Evolutionary conservation across 2,113 vertebrate genomes (phyloP).

Genomic region (Turdus rufiventris): DNA sequence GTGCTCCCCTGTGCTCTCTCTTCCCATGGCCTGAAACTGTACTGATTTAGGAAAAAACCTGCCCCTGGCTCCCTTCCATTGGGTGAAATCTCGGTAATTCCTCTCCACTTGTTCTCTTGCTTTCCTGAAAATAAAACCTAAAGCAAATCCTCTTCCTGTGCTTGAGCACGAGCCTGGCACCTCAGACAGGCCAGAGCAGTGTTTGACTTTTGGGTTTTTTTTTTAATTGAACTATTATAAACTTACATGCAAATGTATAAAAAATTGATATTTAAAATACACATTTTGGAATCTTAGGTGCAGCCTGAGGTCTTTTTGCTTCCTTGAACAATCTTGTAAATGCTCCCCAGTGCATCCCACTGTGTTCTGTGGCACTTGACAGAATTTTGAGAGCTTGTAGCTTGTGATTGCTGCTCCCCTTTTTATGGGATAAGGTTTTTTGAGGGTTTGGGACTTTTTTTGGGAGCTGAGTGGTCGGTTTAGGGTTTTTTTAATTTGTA

Average conservation of each 20-base stretch:
- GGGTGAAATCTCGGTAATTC: not conserved
- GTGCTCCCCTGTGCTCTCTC: not conserved
- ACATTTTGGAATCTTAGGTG: not conserved
- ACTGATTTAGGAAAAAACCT: not conserved
- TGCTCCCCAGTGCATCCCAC: accelerated
- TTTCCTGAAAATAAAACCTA: not conserved
- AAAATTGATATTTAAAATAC: not conserved
- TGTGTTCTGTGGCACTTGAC: not conserved
- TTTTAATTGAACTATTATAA: not conserved
- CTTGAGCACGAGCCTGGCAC: not conserved
- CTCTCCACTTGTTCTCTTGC: not conserved
- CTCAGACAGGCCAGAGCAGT: not conserved
- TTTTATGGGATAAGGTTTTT: not conserved
- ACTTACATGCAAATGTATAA: not conserved
- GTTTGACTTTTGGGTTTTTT: not conserved
- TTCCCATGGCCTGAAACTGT: accelerated
- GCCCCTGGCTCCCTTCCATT: not conserved
- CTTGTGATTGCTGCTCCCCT: not conserved
- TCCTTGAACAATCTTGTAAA: not conserved
- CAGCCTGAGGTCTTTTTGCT: not conserved
- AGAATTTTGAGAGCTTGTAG: not conserved
- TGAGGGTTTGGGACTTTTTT: not conserved
- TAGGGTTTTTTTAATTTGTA: not conserved
- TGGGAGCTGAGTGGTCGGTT: accelerated
- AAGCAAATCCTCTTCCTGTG: not conserved